Evolutionary conservation across 2,113 vertebrate genomes (phyloP).

Genomic region (Chionis minor): DNA sequence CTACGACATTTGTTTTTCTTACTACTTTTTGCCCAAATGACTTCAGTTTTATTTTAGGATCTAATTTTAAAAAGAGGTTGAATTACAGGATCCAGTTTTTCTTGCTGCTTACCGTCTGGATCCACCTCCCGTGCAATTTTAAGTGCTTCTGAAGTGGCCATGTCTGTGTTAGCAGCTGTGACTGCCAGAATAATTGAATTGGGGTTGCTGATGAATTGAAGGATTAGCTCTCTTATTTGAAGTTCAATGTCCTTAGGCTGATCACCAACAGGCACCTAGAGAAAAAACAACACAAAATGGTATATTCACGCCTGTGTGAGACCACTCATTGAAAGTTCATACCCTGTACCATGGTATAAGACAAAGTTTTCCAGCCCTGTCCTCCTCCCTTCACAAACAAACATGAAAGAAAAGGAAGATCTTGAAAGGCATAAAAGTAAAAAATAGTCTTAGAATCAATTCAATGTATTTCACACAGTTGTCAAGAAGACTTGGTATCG

Average conservation of each 20-base stretch:
- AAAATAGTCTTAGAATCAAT: not conserved
- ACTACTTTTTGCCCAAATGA: not conserved
- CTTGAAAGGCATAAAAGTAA: not conserved
- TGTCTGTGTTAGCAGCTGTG: slow-evolving; percentile 97
- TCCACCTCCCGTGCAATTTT: slow-evolving; percentile 97
- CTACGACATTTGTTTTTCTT: not conserved
- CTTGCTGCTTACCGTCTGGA: slow-evolving; percentile 85
- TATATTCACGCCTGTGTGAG: not conserved
- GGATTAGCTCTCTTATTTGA: slow-evolving; percentile 93
- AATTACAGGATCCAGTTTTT: not conserved
- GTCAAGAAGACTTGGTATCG: not conserved
- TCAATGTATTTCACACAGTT: not conserved
- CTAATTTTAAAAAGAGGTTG: not conserved
- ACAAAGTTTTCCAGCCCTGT: not conserved
- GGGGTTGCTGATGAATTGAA: slow-evolving; percentile 94
- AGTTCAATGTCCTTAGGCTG: slow-evolving; percentile 98
- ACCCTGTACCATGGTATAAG: not conserved
- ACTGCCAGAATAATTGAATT: slow-evolving; percentile 98
- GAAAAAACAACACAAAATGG: not conserved
- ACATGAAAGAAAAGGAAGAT: not conserved
- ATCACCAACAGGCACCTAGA: slow-evolving; percentile 94
- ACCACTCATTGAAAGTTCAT: not conserved
- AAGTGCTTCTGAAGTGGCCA: slow-evolving; percentile 97
- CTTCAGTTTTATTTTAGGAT: not conserved
- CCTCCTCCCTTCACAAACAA: not conserved